phyloP scores from a whole-genome alignment of 2,113 vertebrate species.

The Propithecus coquereli region DNA sequence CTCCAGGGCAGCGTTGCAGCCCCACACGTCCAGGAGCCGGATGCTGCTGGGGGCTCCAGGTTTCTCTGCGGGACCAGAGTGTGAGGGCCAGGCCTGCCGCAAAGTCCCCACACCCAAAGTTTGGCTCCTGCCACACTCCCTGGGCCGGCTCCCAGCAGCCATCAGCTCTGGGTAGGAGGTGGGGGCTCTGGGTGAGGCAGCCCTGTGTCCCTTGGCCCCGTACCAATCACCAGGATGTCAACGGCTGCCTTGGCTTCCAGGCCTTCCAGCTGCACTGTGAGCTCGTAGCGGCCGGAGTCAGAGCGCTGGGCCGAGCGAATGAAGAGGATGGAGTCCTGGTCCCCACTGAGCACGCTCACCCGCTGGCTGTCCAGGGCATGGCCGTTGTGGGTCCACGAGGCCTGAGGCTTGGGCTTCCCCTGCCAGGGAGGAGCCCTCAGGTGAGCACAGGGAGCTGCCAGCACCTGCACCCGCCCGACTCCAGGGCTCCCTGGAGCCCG shows the following conservation, averaged over 20 bases:
- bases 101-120: background rate
- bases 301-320: slow-evolving; percentile 87
- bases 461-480: background rate
- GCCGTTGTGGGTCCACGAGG: slow-evolving; percentile 89
- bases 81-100: background rate
- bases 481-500: background rate
- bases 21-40: slow-evolving; percentile 92
- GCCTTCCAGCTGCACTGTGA: slow-evolving; percentile 84
- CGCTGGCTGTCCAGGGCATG: slow-evolving; percentile 87
- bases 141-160: background rate
- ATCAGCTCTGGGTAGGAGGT: background rate
- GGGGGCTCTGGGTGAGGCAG: background rate
- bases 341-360: slow-evolving; percentile 84
- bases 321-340: slow-evolving; percentile 92
- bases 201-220: background rate
- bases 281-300: slow-evolving; percentile 91
- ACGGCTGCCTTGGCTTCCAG: slow-evolving; percentile 89
- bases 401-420: slow-evolving; percentile 92
- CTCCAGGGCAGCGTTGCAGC: slow-evolving; percentile 93
- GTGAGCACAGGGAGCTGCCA: background rate
- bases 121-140: background rate
- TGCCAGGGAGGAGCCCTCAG: slow-evolving; percentile 57
- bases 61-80: slow-evolving; percentile 82
- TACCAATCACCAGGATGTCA: slow-evolving; percentile 91
- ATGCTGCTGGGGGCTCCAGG: slow-evolving; percentile 87